A percentile compares a stretch with the other conserved stretches of the same genome.
These are phyloP conservation scores for Endomychus coccineus DNA, from an alignment of 2,888 invertebrate genomes.

Conservation along the genomic window DNA sequence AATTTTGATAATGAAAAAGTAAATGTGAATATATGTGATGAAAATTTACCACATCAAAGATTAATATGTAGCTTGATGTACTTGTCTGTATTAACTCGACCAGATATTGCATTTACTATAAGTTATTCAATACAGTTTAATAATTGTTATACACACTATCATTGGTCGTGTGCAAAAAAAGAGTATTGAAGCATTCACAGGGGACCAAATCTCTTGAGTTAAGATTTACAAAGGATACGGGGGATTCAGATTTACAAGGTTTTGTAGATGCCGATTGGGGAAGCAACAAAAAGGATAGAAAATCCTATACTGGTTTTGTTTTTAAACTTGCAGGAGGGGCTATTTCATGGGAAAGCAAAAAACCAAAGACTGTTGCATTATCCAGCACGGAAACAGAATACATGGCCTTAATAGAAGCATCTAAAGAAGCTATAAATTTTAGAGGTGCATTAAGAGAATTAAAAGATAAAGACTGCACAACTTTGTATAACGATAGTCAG, in stretches of 20 bases:
- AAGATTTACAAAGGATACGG: slow-evolving; percentile 4
- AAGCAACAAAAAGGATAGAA: slow-evolving; percentile 2
- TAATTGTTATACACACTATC: slow-evolving; percentile 7
- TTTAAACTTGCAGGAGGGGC: slow-evolving; percentile 4
- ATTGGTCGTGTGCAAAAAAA: slow-evolving; percentile 5
- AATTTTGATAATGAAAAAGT: no score
- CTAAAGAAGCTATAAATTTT: slow-evolving; percentile 6
- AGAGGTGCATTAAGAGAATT: slow-evolving; percentile 1
- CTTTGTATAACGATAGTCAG: slow-evolving; percentile 5
- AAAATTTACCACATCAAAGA: no score
- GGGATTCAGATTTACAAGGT: slow-evolving; percentile 4
- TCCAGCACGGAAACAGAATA: slow-evolving; percentile 6
- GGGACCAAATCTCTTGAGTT: no score
- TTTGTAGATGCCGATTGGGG: slow-evolving; percentile 10
- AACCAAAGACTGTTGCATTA: slow-evolving; percentile 5
- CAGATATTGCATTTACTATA: slow-evolving; percentile 6
- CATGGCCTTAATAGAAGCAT: slow-evolving; percentile 4
- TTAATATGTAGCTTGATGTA: no score
- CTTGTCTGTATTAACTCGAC: no score
- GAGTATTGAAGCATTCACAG: slow-evolving; percentile 5
- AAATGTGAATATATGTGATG: no score
- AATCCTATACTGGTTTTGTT: slow-evolving; percentile 7
- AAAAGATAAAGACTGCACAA: slow-evolving; percentile 3
- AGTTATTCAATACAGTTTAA: slow-evolving; percentile 5
- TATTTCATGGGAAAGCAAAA: slow-evolving; percentile 7